Conservation (phyloP, 2,888 invertebrate genomes). For the Coenonympha glycerion region DNA sequence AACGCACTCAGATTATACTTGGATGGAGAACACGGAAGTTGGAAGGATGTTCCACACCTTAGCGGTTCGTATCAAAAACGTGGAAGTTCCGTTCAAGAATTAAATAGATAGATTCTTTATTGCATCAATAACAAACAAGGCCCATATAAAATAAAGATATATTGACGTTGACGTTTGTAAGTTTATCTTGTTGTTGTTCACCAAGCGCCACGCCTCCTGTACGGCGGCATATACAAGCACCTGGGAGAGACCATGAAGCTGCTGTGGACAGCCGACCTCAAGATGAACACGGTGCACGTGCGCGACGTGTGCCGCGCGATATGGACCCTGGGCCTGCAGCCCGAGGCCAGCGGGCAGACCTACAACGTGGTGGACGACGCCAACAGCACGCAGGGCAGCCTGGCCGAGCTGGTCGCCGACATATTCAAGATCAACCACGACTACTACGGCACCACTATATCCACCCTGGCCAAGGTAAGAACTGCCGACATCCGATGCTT, state of each 20-base stretch:
- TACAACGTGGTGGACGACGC: conserved; percentile 91
- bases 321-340: conserved; percentile 80
- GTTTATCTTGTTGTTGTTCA: neutral
- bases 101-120: too few species aligned
- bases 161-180: too few species aligned
- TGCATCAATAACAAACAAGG: too few species aligned
- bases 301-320: conserved; percentile 88
- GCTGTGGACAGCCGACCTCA: conserved; percentile 89
- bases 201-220: conserved; percentile 88
- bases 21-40: too few species aligned
- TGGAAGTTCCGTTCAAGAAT: too few species aligned
- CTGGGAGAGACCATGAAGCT: conserved; percentile 93
- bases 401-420: conserved; percentile 86
- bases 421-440: conserved; percentile 91
- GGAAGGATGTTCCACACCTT: too few species aligned
- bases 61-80: too few species aligned
- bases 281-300: conserved; percentile 92
- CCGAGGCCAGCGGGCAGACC: conserved; percentile 75
- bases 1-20: too few species aligned
- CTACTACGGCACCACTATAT: conserved; percentile 88
- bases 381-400: conserved; percentile 88
- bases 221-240: conserved; percentile 92
- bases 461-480: conserved; percentile 87
- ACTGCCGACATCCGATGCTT: too few species aligned
- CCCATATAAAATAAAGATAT: too few species aligned